Evolutionary conservation across 2,888 invertebrate species (phyloP).

Genomic region (Melanargia galathea): DNA sequence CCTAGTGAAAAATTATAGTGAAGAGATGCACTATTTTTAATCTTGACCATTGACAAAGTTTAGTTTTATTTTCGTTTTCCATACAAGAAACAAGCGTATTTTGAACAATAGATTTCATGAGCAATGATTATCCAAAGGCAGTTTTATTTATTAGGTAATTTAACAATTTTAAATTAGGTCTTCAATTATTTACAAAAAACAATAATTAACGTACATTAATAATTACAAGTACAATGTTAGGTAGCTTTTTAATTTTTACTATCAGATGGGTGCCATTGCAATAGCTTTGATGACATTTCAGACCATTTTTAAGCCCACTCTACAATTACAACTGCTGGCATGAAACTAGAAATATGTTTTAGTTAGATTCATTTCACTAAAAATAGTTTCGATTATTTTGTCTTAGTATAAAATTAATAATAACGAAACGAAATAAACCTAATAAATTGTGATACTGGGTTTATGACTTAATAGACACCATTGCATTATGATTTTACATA

Average conservation of each 20-base stretch:
- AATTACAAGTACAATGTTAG: background rate
- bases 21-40: background rate
- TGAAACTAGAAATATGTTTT: background rate
- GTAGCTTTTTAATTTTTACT: background rate
- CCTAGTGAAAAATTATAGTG: background rate
- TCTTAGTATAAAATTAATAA: background rate
- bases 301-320: background rate
- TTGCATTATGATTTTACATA: constrained; percentile 9
- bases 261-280: background rate
- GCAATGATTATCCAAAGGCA: constrained; percentile 49
- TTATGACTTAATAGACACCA: constrained; percentile 15
- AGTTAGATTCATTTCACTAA: background rate
- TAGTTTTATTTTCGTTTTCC: constrained; percentile 4
- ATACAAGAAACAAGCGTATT: background rate
- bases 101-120: constrained; percentile 3
- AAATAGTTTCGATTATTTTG: background rate
- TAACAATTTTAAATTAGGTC: background rate
- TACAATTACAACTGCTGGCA: background rate
- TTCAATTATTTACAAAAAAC: constrained; percentile 10
- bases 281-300: background rate
- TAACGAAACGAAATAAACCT: background rate
- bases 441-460: constrained; percentile 16
- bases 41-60: background rate
- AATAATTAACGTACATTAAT: background rate
- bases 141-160: constrained; percentile 36